A percentile compares a stretch with the other conserved stretches of the same genome.
Evolutionary conservation across 2,113 vertebrate genomes (phyloP).

Genomic region (Microcebus tavaratra): DNA sequence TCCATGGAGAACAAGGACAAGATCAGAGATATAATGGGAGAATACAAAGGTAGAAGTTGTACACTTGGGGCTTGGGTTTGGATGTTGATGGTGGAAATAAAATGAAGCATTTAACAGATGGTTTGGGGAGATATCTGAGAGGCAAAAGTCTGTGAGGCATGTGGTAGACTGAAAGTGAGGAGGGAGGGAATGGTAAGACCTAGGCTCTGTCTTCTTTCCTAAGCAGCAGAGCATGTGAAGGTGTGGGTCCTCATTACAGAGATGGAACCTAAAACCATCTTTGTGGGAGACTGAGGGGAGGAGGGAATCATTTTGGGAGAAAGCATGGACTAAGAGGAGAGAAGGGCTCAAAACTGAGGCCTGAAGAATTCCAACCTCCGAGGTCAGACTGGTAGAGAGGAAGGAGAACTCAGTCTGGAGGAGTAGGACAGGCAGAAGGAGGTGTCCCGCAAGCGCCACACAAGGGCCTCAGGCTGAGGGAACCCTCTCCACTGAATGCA

Average conservation of each 20-base stretch:
- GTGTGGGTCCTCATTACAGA: neutral
- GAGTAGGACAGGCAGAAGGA: neutral
- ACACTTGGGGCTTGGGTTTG: neutral
- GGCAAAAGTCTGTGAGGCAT: neutral
- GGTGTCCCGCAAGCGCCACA: neutral
- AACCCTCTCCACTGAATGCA: neutral
- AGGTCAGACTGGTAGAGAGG: neutral
- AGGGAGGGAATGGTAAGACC: neutral
- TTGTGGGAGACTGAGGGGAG: too few relatives aligned
- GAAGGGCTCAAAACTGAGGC: neutral
- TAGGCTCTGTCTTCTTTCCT: neutral
- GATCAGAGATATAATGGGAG: neutral
- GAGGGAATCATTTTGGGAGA: neutral
- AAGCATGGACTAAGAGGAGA: neutral
- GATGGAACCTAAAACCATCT: too few relatives aligned
- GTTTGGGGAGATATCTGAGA: neutral
- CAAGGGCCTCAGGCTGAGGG: neutral
- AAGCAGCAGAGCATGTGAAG: neutral
- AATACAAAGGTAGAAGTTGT: neutral
- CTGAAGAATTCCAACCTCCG: neutral
- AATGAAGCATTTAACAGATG: neutral
- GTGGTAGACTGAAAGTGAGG: neutral
- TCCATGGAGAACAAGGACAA: neutral
- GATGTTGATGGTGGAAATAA: neutral
- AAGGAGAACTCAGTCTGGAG: neutral